These are phyloP conservation scores for Perizoma affinitatum DNA, from an alignment of 2,888 invertebrate species.

Conservation along the genomic window DNA sequence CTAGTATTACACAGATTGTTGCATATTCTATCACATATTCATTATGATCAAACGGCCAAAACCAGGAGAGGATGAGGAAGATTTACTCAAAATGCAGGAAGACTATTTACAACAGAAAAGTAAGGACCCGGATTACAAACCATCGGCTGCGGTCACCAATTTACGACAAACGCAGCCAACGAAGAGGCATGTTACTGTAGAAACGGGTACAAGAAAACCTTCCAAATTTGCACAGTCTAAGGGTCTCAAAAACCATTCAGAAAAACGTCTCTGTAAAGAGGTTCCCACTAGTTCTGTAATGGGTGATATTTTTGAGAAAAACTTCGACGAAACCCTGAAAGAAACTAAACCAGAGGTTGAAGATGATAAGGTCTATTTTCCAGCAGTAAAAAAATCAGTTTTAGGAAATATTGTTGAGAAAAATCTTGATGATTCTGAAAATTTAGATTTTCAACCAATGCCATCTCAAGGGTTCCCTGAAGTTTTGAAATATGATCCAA, in stretches of 20 bases:
- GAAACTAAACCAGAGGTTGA: conserved; percentile 41
- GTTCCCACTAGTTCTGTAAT: conserved; percentile 43
- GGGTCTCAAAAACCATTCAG: conserved; percentile 63
- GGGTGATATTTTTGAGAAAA: conserved; percentile 69
- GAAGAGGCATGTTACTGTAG: conserved; percentile 47
- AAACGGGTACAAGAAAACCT: conserved; percentile 53
- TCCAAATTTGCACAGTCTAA: conserved; percentile 75
- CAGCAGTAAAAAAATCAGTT: conserved; percentile 69
- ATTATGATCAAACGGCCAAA: conserved; percentile 87
- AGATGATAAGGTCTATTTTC: conserved; percentile 76
- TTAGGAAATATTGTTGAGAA: conserved; percentile 85
- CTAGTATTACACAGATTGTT: no score
- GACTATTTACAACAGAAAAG: conserved; percentile 85
- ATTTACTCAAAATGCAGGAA: conserved; percentile 89
- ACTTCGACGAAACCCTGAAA: conserved; percentile 40
- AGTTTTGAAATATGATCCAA: conserved; percentile 68
- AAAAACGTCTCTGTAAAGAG: conserved; percentile 68
- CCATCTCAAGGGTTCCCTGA: conserved; percentile 79
- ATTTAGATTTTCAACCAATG: conserved; percentile 54
- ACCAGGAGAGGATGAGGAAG: conserved; percentile 88
- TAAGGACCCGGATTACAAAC: conserved; percentile 80
- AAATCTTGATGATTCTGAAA: conserved; percentile 49
- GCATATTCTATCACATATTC: not conserved
- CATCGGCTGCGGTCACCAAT: conserved; percentile 86
- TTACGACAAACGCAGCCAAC: conserved; percentile 56